Percentiles rank a stretch among this genome's conserved stretches.
Conservation (phyloP, 2,797 vertebrate species). For the Scarus forsteni region DNA sequence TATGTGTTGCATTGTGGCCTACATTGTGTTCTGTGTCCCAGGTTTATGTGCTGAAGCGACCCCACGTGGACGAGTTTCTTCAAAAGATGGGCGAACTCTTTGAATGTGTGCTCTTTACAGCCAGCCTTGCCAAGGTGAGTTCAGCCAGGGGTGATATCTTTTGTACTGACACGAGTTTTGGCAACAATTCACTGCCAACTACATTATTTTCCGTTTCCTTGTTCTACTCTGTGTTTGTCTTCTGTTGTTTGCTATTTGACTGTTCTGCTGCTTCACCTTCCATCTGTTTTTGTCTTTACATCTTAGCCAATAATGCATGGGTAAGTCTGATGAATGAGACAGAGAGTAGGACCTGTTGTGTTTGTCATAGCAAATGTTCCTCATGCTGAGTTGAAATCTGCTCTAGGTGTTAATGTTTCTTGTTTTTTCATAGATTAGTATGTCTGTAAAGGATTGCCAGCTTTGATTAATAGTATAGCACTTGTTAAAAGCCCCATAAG, state of each 20-base stretch:
- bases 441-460: constrained; percentile 14
- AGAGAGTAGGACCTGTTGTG: constrained; percentile 72
- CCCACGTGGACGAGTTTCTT: constrained; percentile 95
- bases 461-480: constrained; percentile 23
- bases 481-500: background rate
- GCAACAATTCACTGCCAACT: background rate
- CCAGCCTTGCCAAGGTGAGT: constrained; percentile 95
- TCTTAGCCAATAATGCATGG: constrained; percentile 74
- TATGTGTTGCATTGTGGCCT: background rate
- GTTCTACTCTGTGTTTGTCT: constrained; percentile 37
- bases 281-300: constrained; percentile 81
- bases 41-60: constrained; percentile 97
- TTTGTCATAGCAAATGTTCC: constrained; percentile 71
- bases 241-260: constrained; percentile 60
- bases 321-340: constrained; percentile 87
- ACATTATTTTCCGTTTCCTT: constrained; percentile 6
- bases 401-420: constrained; percentile 26
- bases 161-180: background rate
- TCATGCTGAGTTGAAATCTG: constrained; percentile 20
- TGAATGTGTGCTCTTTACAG: constrained; percentile 98
- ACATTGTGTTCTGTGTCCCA: constrained; percentile 60
- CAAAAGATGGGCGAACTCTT: constrained; percentile 98
- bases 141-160: background rate
- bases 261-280: constrained; percentile 69
- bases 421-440: constrained; percentile 48